Conservation (phyloP, 2,888 invertebrate genomes). For the Spisula subtruncata region DNA sequence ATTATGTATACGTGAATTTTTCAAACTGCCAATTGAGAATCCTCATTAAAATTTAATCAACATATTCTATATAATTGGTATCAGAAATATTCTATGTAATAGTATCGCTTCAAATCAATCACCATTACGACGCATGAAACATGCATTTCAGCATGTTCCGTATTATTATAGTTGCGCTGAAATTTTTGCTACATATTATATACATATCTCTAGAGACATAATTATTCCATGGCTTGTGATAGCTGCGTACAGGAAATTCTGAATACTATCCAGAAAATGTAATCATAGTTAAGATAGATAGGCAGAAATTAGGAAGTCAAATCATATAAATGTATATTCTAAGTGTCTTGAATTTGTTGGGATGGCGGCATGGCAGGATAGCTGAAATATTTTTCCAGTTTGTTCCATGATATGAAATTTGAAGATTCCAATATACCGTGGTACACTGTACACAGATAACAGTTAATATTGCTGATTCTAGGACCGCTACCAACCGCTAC, state of each 20-base stretch:
- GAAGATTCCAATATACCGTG: too few species aligned
- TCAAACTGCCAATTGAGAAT: too few species aligned
- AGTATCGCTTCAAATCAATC: not conserved
- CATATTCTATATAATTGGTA: not conserved
- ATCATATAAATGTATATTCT: not conserved
- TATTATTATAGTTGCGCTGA: not conserved
- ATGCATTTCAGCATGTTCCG: not conserved
- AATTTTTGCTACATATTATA: not conserved
- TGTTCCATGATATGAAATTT: too few species aligned
- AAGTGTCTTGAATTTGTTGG: not conserved
- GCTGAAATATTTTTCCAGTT: too few species aligned
- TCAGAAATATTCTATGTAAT: not conserved
- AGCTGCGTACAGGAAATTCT: not conserved
- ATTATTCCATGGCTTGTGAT: not conserved
- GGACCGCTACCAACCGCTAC: too few species aligned
- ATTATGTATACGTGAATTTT: too few species aligned
- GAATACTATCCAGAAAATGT: not conserved
- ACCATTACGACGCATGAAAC: not conserved
- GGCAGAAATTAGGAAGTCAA: not conserved
- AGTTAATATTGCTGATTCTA: too few species aligned
- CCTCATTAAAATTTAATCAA: too few species aligned
- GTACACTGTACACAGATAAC: too few species aligned
- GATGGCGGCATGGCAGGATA: too few species aligned
- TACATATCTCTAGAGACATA: not conserved
- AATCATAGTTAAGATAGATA: not conserved